These are phyloP conservation scores for Prostheceraeus crozeri DNA, from an alignment of 2,888 invertebrate genomes.

Conservation along the genomic window DNA sequence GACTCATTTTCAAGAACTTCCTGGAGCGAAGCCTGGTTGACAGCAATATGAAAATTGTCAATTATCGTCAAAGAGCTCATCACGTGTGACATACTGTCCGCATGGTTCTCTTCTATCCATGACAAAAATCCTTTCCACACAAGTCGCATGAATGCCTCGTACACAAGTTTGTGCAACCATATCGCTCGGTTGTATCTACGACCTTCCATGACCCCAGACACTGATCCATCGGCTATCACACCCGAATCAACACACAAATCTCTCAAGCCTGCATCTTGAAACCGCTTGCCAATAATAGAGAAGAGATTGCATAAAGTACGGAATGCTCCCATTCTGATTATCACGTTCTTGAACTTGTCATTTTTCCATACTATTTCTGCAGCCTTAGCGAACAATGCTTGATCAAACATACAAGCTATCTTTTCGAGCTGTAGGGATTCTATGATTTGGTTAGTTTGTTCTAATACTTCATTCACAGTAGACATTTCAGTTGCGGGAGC, in stretches of 20 bases:
- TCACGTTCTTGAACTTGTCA: slow-evolving; percentile 35
- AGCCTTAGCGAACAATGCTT: slow-evolving; percentile 43
- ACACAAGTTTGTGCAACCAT: too few species aligned
- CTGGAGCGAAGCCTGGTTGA: slow-evolving; percentile 12
- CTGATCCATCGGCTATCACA: slow-evolving; percentile 41
- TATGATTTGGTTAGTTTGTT: slow-evolving; percentile 31
- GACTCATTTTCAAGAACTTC: slow-evolving; percentile 22
- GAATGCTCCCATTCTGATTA: slow-evolving; percentile 41
- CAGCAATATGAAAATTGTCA: slow-evolving; percentile 29
- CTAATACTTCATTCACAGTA: slow-evolving; percentile 34
- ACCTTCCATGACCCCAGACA: slow-evolving; percentile 40
- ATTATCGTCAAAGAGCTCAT: slow-evolving; percentile 19
- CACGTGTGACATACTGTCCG: slow-evolving; percentile 21
- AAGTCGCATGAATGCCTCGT: too few species aligned
- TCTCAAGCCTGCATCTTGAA: slow-evolving; percentile 42
- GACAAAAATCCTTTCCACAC: too few species aligned
- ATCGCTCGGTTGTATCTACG: slow-evolving; percentile 38
- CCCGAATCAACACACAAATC: slow-evolving; percentile 40
- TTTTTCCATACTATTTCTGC: slow-evolving; percentile 42
- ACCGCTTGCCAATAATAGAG: slow-evolving; percentile 42
- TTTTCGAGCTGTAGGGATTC: slow-evolving; percentile 30
- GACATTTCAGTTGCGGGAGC: slow-evolving; percentile 38
- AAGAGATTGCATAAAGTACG: slow-evolving; percentile 42
- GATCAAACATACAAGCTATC: slow-evolving; percentile 37
- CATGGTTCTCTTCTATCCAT: slow-evolving; percentile 39